Base-by-base conservation (phyloP, 2,888 invertebrate genomes). In the Scaptomyza cyrtandrae region DNA sequence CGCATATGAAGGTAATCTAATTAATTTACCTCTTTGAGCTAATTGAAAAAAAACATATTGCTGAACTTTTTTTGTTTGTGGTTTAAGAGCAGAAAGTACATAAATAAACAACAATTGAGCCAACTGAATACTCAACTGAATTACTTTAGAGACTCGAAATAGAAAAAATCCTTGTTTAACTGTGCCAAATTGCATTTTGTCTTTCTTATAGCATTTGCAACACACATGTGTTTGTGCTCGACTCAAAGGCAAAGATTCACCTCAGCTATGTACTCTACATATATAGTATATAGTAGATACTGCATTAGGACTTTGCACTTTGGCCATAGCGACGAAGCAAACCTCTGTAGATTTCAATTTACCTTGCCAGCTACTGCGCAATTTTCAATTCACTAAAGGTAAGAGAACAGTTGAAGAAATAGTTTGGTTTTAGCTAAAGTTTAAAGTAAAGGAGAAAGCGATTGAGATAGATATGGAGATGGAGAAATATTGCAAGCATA, bases 31-130 rank as follows among this genome's bases (percentile, higher is more conserved):
- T 41, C 11, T 14, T 2, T 39, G 16, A 19, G 62, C 39, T 54
- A 43, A 68, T 68, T 61, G 16, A 39, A 56, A 11, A 6, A 39
- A 56, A 31, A 2, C n/a, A 53, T 39, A 35, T 50, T 67, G 39
- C 19, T 19, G 19, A 19, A 37, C 6, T 13, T 29, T 31, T 5
- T 57, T 62, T 50, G 37, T 50, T 16, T 54, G 24, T 6, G 50
- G 7, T 48, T 19, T 53, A 53, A 52, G 37, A 3, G 46, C 46
- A 27, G 39, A 29, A 70, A 6, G 19, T 10, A 33, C 13, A n/a
- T 11, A 9, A 16, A 6, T 13, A 7, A 3, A 33, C 13, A 16
- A 16, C 48, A 33, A 31, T 13, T 9, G 48, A 13, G 13, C n/a
- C 19, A 35, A 10, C 19, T 33, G n/a, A n/a, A n/a, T n/a, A 16